Evolutionary conservation across 1,140 invertebrate species (phyloP).

Genomic region (Heterodera schachtii): DNA sequence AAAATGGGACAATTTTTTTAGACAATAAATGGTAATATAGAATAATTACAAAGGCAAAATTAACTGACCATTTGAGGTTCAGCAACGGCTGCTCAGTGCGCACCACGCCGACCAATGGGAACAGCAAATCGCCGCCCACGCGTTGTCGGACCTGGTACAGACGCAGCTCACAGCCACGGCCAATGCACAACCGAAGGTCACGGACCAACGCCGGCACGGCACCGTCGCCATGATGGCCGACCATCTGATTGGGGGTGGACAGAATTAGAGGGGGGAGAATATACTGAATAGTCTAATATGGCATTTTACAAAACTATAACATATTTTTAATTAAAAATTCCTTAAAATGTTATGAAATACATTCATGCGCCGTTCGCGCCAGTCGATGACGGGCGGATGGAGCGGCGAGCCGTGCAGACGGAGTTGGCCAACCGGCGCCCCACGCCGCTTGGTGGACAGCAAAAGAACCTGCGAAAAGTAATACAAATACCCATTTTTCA

Average conservation of each 20-base stretch:
- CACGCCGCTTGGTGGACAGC: slow-evolving; percentile 17
- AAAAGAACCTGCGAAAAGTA: slow-evolving; percentile 66
- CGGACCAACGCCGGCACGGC: neutral
- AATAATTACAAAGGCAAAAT: neutral
- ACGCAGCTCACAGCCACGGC: slow-evolving; percentile 23
- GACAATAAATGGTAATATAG: too few species aligned
- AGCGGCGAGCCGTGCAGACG: slow-evolving; percentile 31
- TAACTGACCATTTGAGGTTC: slow-evolving; percentile 35
- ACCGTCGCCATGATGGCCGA: neutral
- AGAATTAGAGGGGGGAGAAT: neutral
- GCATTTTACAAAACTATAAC: too few species aligned
- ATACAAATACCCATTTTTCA: too few species aligned
- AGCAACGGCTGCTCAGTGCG: slow-evolving; percentile 16
- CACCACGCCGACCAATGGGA: slow-evolving; percentile 25
- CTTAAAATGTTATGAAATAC: too few species aligned
- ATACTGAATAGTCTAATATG: neutral
- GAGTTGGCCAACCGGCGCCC: slow-evolving; percentile 39
- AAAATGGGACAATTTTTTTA: slow-evolving; percentile 17
- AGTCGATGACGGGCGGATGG: slow-evolving; percentile 24
- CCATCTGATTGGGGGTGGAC: neutral
- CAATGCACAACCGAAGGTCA: slow-evolving; percentile 19
- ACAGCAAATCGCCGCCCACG: slow-evolving; percentile 23
- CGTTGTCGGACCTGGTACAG: slow-evolving; percentile 33
- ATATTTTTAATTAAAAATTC: too few species aligned
- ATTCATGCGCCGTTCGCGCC: slow-evolving; percentile 21